Base-by-base conservation (phyloP, 1,140 invertebrate species). In the Cheumatopsyche charites region DNA sequence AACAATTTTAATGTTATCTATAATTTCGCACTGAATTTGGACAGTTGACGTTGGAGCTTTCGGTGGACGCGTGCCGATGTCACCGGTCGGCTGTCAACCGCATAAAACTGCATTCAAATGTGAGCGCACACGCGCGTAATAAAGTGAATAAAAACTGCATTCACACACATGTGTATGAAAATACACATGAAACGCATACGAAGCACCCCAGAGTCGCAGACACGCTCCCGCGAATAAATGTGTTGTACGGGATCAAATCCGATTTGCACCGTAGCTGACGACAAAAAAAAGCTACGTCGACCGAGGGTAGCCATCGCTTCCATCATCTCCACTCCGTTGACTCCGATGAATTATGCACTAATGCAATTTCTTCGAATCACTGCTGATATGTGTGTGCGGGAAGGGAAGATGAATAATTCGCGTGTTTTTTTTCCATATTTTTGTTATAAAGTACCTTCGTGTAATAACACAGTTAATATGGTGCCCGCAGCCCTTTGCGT, bases 41-140 rank as follows among this genome's bases (percentile, higher is more conserved):
- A 36, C 29, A 36, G 29, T 36, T 58, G 21, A 47, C 43, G 43
- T 12, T n/a, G 6, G 62, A 63, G 36, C 29, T 68, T 45, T 68
- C 55, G 21, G 66, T 17, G 66, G 49, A 58, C 66, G 66, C 66
- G 66, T 68, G 66, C 66, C 66, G 66, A 68, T 68, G 66, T 68
- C 66, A 68, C 66, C 66, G 66, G 66, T 68, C 66, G 66, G 13
- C 66, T 55, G 66, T 68, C 66, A 58, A 68, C 66, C 66, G 66
- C 66, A 68, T 68, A 68, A 68, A 68, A 68, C 66, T 68, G 47
- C 47, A 68, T 68, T 68, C 66, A 55, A 55, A 68, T 68, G 66
- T 55, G 66, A 68, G 25, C 19, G 67, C 52, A 70, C 68, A 67
- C 73, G 71, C 73, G 70, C 73, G 70, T 62, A 61, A 36, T 72